Conservation (phyloP, 2,888 invertebrate genomes). For the Thelaira solivaga region DNA sequence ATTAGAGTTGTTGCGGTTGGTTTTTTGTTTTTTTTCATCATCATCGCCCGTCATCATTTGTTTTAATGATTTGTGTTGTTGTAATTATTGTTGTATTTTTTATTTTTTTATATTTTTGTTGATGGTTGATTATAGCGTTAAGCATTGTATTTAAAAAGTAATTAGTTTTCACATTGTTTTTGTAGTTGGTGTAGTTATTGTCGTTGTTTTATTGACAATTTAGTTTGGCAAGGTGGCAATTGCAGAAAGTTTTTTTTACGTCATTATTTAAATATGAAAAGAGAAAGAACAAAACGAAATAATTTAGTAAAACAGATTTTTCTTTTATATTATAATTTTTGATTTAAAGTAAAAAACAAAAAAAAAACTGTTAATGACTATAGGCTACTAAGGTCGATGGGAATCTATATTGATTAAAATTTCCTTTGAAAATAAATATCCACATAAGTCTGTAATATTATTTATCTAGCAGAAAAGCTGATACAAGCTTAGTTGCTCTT, state of each 20-base stretch:
- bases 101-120: constrained; percentile 5
- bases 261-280: constrained; percentile 33
- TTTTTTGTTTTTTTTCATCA: constrained; percentile 6
- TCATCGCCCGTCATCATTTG: constrained; percentile 45
- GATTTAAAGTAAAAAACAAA: too few species aligned
- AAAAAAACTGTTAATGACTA: too few species aligned
- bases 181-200: constrained; percentile 4
- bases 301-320: too few species aligned
- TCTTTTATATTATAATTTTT: too few species aligned
- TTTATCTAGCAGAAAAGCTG: too few species aligned
- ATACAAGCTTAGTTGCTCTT: too few species aligned
- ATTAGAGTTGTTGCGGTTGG: constrained; percentile 3
- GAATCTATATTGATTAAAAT: too few species aligned
- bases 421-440: too few species aligned
- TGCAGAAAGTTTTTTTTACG: constrained; percentile 35
- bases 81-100: constrained; percentile 27
- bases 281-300: constrained; percentile 4
- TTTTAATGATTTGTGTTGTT: constrained; percentile 43
- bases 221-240: constrained; percentile 3
- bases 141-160: constrained; percentile 58
- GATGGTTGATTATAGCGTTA: constrained; percentile 49
- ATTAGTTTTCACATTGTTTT: constrained; percentile 51
- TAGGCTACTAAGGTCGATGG: too few species aligned
- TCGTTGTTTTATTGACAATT: constrained; percentile 21
- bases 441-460: too few species aligned